Base-by-base conservation (phyloP, 2,888 invertebrate species). In the Andrena trimmerana region DNA sequence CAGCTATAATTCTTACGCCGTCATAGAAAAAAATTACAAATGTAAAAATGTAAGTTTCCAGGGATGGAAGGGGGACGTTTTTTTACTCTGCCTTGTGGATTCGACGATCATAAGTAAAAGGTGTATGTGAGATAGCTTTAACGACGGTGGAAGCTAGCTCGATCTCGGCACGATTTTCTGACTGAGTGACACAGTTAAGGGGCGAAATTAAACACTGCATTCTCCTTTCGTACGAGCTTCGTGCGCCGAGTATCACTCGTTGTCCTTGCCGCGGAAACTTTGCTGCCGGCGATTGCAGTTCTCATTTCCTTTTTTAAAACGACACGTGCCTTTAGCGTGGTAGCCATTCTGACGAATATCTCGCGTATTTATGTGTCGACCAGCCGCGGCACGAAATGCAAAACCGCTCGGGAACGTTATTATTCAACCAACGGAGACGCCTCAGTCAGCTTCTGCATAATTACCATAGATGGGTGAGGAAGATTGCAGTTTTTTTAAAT, bases 241-340 rank as follows among this genome's bases (percentile, higher is more conserved):
- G n/a, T 57, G 50, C 57, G 36, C 57, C 36, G 29, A 65, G 62
- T n/a, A 59, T 72, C 78, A n/a, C 81, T 69, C 68, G 36, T 72
- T 68, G 81, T 72, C 69, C 81, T 69, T 59, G 78, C 65, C 81
- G 42, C 1, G 16, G n/a, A 69, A 68, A 59, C 69, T 16, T 63
- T 20, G 76, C 80, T 33, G 16, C 50, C 8, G 80, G 80, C 78
- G 67, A 72, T 78, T 54, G 48, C 62, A 78, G 78, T 63, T 78
- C 78, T 60, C 78, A 33, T 81, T 71, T 81, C 62, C 67, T 78
- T 80, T 72, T 71, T 78, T 78, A 63, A 68, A 78, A 66, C 60
- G 7, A 50, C 71, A 62, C 78, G 59, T 67, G 66, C 24, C 71
- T 76, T 69, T 69, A 29, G 57, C 31, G 31, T n/a, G 31, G 13